Conservation (phyloP, 2,113 vertebrate species). For the Agapornis roseicollis region DNA sequence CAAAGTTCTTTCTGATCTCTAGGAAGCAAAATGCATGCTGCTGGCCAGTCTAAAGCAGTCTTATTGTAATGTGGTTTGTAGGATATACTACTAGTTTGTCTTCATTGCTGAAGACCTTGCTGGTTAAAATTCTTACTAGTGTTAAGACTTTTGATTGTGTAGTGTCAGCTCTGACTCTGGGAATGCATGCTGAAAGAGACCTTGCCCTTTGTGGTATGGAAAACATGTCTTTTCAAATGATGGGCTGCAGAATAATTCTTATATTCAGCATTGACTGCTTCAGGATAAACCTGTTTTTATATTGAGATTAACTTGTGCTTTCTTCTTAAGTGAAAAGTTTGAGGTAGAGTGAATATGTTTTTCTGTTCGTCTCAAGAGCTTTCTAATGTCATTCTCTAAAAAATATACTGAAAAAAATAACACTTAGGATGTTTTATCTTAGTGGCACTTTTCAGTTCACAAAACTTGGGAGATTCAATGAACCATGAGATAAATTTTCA, state of each 20-base stretch:
- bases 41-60: neutral
- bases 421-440: neutral
- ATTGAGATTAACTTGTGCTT: neutral
- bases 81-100: neutral
- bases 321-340: neutral
- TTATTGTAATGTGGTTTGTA: neutral
- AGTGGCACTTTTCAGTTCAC: neutral
- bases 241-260: neutral
- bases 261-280: neutral
- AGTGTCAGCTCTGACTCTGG: neutral
- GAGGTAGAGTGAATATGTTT: neutral
- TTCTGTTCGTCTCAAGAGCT: neutral
- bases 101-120: neutral
- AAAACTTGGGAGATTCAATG: neutral
- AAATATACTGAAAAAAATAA: neutral
- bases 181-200: neutral
- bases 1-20: neutral
- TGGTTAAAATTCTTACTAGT: neutral
- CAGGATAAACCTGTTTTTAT: neutral
- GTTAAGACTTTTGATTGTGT: neutral
- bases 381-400: neutral
- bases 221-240: neutral
- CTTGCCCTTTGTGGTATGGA: neutral
- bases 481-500: neutral
- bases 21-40: neutral